Evolutionary conservation across 2,888 invertebrate species (phyloP).

Genomic region (Cerastis leucographa): DNA sequence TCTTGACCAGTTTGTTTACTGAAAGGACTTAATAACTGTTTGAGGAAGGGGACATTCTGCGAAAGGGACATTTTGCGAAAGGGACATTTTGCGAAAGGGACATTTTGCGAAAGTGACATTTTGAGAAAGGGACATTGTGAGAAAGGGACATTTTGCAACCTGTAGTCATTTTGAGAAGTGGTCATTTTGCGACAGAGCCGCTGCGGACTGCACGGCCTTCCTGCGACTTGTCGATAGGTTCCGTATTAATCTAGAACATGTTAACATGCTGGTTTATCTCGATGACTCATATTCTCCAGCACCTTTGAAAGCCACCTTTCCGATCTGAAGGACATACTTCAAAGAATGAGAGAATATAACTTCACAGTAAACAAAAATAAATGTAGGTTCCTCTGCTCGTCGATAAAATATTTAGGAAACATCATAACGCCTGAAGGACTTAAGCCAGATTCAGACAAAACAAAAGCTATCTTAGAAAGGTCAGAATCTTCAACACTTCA

Average conservation of each 20-base stretch:
- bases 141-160: too few relatives aligned
- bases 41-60: too few relatives aligned
- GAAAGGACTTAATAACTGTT: too few relatives aligned
- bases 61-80: too few relatives aligned
- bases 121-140: too few relatives aligned
- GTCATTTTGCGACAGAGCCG: too few relatives aligned
- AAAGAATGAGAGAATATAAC: neutral
- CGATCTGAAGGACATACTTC: neutral
- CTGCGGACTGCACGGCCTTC: too few relatives aligned
- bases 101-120: too few relatives aligned
- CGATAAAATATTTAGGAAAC: conserved; percentile 57
- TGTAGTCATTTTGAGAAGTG: too few relatives aligned
- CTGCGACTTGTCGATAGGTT: neutral
- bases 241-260: neutral
- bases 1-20: too few relatives aligned
- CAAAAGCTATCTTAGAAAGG: conserved; percentile 47
- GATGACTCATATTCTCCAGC: neutral
- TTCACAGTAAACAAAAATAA: conserved; percentile 9
- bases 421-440: conserved; percentile 49
- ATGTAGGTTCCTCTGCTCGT: conserved; percentile 34
- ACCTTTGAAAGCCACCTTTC: neutral
- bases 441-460: conserved; percentile 53
- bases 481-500: conserved; percentile 32
- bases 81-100: too few relatives aligned
- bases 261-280: neutral